Evolutionary conservation across 2,888 invertebrate genomes (phyloP), one percentile per base, ranked within the genome.

Genomic region (Buathra laborator): DNA sequence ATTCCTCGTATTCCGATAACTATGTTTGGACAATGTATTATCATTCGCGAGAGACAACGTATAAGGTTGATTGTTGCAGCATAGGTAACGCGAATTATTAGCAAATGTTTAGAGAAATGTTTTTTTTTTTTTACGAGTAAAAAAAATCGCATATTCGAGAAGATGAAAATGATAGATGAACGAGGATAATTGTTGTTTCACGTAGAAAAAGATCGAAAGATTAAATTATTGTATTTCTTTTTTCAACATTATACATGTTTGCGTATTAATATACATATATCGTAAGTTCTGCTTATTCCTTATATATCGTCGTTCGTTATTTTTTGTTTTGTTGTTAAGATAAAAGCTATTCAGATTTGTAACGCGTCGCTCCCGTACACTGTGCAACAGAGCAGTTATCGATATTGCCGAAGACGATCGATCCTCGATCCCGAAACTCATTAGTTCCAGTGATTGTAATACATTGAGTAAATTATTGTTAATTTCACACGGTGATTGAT

Each of bases 1-100:
- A 86, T 78, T 84, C 82, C 79, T 59, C 59, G 74, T 86, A 86
- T 85, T 83, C 68, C 59, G 43, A 85, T 75, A 64, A 59, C 59
- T 24, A 59, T 14, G 29, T 48, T 48, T 48, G 48, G 37, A 37
- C 37, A 37, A 53, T 53, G 53, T 53, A 53, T 53, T 53, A 53
- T 53, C 37, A 53, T 53, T 53, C 19, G 53, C 19, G 53, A 53
- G 53, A 12, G 6, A 19, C 10, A 53, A 16, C 16, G 9, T 7
- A 37, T 6, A 37, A 6, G 9, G n/a, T 9, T 53, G 19, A 53
- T 53, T 53, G 16, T 53, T 53, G 3, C 53, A 37, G 37, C 37
- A 37, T 37, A 53, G 3, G 10, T 19, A 10, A 9, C 53, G 53
- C 53, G 16, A 19, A 53, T 10, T 19, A 56, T 3, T 10, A 24